These are phyloP conservation scores for Neoscelio sp. DNA, from an alignment of 2,888 invertebrate species.

Conservation along the genomic window DNA sequence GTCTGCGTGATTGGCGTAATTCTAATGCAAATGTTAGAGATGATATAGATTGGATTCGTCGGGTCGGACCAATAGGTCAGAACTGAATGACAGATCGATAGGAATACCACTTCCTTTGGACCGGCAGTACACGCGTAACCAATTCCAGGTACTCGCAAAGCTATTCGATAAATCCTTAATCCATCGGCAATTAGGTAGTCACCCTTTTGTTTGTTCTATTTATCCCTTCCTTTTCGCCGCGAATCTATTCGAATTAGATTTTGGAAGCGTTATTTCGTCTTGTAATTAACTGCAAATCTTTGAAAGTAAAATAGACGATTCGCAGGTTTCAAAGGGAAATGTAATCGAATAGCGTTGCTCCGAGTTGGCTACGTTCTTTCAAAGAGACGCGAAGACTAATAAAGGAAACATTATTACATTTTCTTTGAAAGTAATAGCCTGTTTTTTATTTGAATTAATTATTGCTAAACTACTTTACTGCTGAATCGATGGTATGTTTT, in stretches of 20 bases:
- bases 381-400: too few species aligned
- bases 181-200: slow-evolving; percentile 78
- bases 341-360: too few species aligned
- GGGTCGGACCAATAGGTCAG: slow-evolving; percentile 46
- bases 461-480: not conserved
- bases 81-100: slow-evolving; percentile 69
- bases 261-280: slow-evolving; percentile 23
- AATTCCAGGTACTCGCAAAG: slow-evolving; percentile 58
- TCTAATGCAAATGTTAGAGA: slow-evolving; percentile 56
- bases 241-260: slow-evolving; percentile 15
- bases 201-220: slow-evolving; percentile 39
- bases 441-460: not conserved
- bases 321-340: too few species aligned
- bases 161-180: slow-evolving; percentile 79
- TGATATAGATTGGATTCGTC: slow-evolving; percentile 31
- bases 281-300: too few species aligned
- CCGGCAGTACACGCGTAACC: slow-evolving; percentile 49
- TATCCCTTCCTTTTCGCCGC: slow-evolving; percentile 35
- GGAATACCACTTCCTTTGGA: slow-evolving; percentile 37
- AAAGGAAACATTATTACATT: not conserved
- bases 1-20: slow-evolving; percentile 49
- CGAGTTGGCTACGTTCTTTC: too few species aligned
- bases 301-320: too few species aligned
- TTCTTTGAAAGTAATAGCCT: not conserved
- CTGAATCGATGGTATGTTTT: not conserved